phyloP scores from a whole-genome alignment of 2,888 invertebrate genomes.

The Diaperis boleti region DNA sequence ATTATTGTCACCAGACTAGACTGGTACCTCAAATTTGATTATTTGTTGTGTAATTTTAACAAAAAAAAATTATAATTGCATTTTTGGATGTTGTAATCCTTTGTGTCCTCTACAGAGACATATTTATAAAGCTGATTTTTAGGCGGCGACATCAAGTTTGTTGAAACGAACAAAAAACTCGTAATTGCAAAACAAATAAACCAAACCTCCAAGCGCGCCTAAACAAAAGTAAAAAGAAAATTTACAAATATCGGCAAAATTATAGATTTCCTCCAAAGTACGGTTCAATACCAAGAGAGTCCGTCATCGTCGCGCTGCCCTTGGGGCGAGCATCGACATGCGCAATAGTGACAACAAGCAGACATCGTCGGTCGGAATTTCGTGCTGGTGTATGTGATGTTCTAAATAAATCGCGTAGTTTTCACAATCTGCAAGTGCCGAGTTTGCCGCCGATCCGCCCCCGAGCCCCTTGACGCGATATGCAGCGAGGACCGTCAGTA shows the following conservation, averaged over 20 bases:
- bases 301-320: slow-evolving; percentile 52
- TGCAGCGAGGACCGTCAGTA: slow-evolving; percentile 3
- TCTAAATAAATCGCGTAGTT: slow-evolving; percentile 21
- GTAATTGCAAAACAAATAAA: not conserved
- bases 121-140: not conserved
- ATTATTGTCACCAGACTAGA: no score
- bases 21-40: no score
- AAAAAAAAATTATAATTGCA: no score
- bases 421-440: not conserved
- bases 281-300: slow-evolving; percentile 56
- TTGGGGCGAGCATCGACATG: slow-evolving; percentile 47
- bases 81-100: no score
- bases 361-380: slow-evolving; percentile 27
- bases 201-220: not conserved
- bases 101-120: no score
- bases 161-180: not conserved
- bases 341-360: slow-evolving; percentile 21
- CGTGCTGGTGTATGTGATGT: slow-evolving; percentile 18
- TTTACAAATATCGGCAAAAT: slow-evolving; percentile 12
- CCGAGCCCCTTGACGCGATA: slow-evolving; percentile 11
- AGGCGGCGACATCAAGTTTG: not conserved
- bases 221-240: slow-evolving; percentile 1
- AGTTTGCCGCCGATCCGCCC: slow-evolving; percentile 12
- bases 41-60: no score
- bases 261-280: slow-evolving; percentile 44